Conservation (phyloP, 30 jellyfish, hydroid and myxozoan species). For the Sanderia malayensis region DNA sequence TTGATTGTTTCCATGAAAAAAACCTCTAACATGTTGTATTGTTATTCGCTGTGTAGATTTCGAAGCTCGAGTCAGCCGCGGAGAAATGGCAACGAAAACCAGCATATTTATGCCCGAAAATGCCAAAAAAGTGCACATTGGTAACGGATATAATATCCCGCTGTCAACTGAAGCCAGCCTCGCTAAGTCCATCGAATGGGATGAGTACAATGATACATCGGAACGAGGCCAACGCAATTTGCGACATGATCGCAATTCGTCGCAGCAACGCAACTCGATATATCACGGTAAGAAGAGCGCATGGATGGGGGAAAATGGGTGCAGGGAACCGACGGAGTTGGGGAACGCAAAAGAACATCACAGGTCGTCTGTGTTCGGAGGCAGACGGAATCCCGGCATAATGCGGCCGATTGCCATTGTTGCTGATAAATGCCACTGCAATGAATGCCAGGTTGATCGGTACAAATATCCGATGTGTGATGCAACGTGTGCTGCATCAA, state of each 20-base stretch:
- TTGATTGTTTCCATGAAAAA: too few species aligned
- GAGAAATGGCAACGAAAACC: constrained; percentile 13
- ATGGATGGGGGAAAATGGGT: not conserved
- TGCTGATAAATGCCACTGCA: constrained; percentile 28
- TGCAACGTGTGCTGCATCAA: too few species aligned
- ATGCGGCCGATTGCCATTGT: constrained; percentile 35
- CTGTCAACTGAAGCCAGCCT: not conserved
- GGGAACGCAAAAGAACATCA: not conserved
- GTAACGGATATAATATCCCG: not conserved
- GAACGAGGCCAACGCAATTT: not conserved
- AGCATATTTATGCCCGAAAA: constrained; percentile 37
- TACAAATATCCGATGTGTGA: too few species aligned
- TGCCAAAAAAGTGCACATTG: not conserved
- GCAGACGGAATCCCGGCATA: not conserved
- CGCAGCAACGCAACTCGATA: not conserved
- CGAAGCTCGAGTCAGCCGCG: not conserved
- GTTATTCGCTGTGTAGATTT: not conserved
- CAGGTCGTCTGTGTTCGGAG: not conserved
- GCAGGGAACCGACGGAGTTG: not conserved
- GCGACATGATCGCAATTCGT: not conserved
- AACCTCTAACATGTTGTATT: not conserved
- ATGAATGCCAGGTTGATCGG: constrained; percentile 40
- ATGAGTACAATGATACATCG: not conserved
- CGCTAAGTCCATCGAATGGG: not conserved
- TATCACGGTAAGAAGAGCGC: not conserved